A percentile compares a stretch with the other conserved stretches of the same genome.
phyloP scores from a whole-genome alignment of 92 coral and sea anemone genomes.

The Porites cylindrica region DNA sequence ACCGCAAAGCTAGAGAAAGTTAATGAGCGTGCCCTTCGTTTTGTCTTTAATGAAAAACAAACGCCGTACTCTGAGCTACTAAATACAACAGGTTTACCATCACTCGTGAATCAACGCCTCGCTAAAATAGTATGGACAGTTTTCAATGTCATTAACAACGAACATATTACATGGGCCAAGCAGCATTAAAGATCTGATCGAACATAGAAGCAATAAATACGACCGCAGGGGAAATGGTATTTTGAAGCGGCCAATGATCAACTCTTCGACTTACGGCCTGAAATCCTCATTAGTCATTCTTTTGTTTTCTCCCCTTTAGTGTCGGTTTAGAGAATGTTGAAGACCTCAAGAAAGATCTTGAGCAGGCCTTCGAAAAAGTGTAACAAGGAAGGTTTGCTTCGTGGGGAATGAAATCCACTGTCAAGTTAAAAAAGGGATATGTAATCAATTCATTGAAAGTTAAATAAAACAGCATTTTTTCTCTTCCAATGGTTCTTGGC shows the following conservation, averaged over 20 bases:
- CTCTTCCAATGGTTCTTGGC: too few species aligned
- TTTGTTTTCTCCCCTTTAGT: constrained; percentile 34
- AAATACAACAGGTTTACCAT: background rate
- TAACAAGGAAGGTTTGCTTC: background rate
- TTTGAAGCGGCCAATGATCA: too few species aligned
- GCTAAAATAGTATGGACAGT: too few species aligned
- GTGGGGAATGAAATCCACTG: background rate
- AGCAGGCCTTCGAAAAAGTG: constrained; percentile 70
- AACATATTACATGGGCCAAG: too few species aligned
- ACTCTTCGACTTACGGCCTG: too few species aligned
- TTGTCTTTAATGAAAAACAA: background rate
- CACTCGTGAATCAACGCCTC: too few species aligned
- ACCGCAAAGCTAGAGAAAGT: constrained; percentile 33
- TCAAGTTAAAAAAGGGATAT: background rate
- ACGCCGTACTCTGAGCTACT: constrained; percentile 22
- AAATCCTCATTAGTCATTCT: background rate
- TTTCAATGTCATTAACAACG: background rate
- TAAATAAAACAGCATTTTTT: too few species aligned
- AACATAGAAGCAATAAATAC: too few species aligned
- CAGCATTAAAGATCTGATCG: too few species aligned
- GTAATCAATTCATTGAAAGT: too few species aligned
- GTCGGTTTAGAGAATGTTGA: constrained; percentile 86
- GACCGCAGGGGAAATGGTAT: too few species aligned
- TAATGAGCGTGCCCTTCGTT: constrained; percentile 38
- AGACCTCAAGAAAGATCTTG: constrained; percentile 83